These are phyloP conservation scores for Leucosticte australis DNA, from an alignment of 2,113 vertebrate species.

Conservation along the genomic window DNA sequence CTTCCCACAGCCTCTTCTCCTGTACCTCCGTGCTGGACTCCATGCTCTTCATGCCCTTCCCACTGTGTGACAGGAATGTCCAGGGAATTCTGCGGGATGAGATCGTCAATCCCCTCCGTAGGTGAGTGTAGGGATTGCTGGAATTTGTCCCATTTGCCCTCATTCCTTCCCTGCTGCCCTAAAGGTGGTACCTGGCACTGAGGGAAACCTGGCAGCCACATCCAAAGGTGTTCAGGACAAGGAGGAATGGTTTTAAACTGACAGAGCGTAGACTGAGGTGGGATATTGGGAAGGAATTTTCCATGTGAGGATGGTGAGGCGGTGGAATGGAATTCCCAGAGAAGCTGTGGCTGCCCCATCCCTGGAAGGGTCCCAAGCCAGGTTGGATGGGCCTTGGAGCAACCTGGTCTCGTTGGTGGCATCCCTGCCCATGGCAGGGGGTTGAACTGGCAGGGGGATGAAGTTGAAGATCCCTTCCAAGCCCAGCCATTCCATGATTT, in stretches of 20 bases:
- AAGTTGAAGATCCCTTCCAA: neutral
- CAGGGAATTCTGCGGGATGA: conserved; percentile 82
- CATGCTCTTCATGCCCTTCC: conserved; percentile 81
- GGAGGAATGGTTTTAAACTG: neutral
- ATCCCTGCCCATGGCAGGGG: neutral
- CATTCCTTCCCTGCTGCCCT: neutral
- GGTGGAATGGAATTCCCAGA: neutral
- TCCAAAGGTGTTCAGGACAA: neutral
- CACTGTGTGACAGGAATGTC: conserved; percentile 65
- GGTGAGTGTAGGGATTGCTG: conserved; percentile 57
- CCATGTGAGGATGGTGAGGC: neutral
- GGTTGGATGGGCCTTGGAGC: neutral
- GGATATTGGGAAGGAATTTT: neutral
- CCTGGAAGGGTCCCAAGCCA: neutral
- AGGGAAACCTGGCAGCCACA: neutral
- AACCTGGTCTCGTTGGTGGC: neutral
- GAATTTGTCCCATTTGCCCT: neutral
- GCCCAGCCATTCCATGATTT: neutral
- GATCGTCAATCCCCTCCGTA: conserved; percentile 86
- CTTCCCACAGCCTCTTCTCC: conserved; percentile 82
- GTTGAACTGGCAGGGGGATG: neutral
- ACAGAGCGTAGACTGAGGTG: neutral
- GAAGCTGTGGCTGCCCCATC: neutral
- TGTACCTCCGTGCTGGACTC: conserved; percentile 87
- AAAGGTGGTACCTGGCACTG: neutral